Evolutionary conservation across 2,797 vertebrate genomes (phyloP), one percentile per base, ranked within the genome.

Genomic region (Gymnodraco acuticeps): DNA sequence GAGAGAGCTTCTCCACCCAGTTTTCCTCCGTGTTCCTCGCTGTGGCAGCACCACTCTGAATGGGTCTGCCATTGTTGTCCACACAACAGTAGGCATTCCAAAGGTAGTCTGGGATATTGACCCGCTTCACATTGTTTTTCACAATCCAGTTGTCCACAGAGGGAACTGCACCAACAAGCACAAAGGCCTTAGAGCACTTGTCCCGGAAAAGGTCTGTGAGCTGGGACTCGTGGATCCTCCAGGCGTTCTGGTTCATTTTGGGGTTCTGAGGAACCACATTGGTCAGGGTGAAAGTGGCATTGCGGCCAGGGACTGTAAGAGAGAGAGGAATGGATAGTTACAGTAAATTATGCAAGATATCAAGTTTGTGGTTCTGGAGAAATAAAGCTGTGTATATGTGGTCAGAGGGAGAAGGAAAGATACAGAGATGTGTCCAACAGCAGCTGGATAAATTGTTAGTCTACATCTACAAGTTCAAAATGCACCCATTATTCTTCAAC

Each of bases 61-160:
- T 5, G 20, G 94, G 93, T 16, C 12, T 58, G 14, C 38, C 88
- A 0, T 94, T 93, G 83, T 82, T 85, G 87, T 94, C 89, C 65
- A 94, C 69, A 3, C 94, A 95, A 89, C 95, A 96, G 91, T 91
- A 94, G 16, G 94, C 94, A 0, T 93, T 94, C 95, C 95, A 95
- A 9, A 95, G 11, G 77, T 93, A 94, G 56, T 95, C 92, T 1
- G 94, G 94, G 74, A 96, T 93, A 84, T 95, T 96, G 74, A 95
- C 93, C 0, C 94, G 88, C 68, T 82, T 91, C 58, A 93, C 79
- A 0, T 90, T 87, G 80, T 95, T 93, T 80, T 94, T 94, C 72
- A 93, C 66, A 14, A 95, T 95, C 94, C 94, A 95, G 75, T 93
- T 91, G 79, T 91, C 56, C 12, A 51, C 65, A 2, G 94, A 96